These are phyloP conservation scores for Excalfactoria chinensis DNA, from an alignment of 2,113 vertebrate species.

Conservation along the genomic window DNA sequence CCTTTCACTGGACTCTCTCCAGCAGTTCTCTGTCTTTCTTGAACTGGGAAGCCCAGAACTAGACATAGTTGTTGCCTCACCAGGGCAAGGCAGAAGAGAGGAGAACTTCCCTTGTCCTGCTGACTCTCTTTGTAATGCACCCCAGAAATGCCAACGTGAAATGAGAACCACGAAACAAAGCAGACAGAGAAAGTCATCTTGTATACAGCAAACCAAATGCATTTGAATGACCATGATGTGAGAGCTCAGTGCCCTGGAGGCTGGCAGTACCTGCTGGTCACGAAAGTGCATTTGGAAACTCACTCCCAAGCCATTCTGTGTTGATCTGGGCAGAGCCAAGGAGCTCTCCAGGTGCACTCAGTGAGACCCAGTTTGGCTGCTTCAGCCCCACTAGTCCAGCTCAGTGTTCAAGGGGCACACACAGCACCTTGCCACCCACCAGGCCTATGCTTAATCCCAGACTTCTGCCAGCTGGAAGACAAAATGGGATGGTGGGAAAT, in stretches of 20 bases:
- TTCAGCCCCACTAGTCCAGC: background rate
- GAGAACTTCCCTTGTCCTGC: too few relatives aligned
- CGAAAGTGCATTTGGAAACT: background rate
- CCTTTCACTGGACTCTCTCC: too few relatives aligned
- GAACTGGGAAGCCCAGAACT: too few relatives aligned
- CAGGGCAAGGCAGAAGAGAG: too few relatives aligned
- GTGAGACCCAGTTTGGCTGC: background rate
- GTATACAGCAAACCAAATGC: background rate
- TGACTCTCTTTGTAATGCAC: too few relatives aligned
- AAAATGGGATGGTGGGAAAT: slow-evolving; percentile 19
- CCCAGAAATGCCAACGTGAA: background rate
- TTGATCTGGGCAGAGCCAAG: background rate
- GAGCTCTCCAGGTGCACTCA: background rate
- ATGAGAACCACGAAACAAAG: background rate
- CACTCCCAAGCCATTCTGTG: background rate
- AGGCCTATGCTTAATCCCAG: background rate
- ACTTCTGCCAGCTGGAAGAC: background rate
- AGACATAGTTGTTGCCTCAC: too few relatives aligned
- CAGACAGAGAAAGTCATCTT: background rate
- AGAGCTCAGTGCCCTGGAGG: background rate
- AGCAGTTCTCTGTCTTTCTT: too few relatives aligned
- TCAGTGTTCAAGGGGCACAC: background rate
- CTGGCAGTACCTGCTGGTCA: background rate
- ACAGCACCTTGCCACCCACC: background rate
- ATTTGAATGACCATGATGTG: too few relatives aligned